Percentiles rank a stretch among this genome's conserved stretches.
These are phyloP conservation scores for Mesaphorura yosii DNA, from an alignment of 1,140 invertebrate species.

Conservation along the genomic window DNA sequence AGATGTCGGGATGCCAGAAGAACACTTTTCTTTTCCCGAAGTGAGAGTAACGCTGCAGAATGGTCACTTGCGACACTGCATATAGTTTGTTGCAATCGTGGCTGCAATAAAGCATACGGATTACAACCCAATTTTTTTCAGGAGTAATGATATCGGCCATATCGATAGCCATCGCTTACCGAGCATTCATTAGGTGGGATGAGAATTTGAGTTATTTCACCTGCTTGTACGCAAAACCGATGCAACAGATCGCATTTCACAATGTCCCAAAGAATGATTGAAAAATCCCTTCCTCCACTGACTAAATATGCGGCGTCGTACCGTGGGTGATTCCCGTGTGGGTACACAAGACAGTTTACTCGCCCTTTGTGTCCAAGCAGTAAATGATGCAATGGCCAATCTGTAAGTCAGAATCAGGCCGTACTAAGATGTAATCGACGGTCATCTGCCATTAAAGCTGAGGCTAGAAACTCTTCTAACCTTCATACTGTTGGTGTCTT, in stretches of 20 bases:
- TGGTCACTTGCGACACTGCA: constrained; percentile 96
- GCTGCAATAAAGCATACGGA: constrained; percentile 47
- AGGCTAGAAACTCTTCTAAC: too few relatives aligned
- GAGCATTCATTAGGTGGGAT: constrained; percentile 22
- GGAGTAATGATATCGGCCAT: too few relatives aligned
- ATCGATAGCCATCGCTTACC: too few relatives aligned
- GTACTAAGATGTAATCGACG: background rate
- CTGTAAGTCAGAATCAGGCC: constrained; percentile 45
- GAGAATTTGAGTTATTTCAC: constrained; percentile 24
- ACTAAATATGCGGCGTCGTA: constrained; percentile 86
- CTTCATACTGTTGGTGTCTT: constrained; percentile 73
- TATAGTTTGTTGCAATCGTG: constrained; percentile 83
- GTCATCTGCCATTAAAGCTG: too few relatives aligned
- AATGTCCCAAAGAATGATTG: constrained; percentile 94
- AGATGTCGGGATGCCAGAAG: constrained; percentile 89
- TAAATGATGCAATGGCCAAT: constrained; percentile 80
- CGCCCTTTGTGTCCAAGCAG: constrained; percentile 80
- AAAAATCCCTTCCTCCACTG: constrained; percentile 94
- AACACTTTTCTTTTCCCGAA: constrained; percentile 89
- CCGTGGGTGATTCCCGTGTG: constrained; percentile 77
- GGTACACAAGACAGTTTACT: constrained; percentile 91
- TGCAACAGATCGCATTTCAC: constrained; percentile 79
- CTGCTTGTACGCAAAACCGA: constrained; percentile 89
- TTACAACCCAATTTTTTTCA: constrained; percentile 16
- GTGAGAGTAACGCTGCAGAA: constrained; percentile 83